Base-by-base conservation (phyloP, 2,888 invertebrate genomes). In the Copidosoma aretas region DNA sequence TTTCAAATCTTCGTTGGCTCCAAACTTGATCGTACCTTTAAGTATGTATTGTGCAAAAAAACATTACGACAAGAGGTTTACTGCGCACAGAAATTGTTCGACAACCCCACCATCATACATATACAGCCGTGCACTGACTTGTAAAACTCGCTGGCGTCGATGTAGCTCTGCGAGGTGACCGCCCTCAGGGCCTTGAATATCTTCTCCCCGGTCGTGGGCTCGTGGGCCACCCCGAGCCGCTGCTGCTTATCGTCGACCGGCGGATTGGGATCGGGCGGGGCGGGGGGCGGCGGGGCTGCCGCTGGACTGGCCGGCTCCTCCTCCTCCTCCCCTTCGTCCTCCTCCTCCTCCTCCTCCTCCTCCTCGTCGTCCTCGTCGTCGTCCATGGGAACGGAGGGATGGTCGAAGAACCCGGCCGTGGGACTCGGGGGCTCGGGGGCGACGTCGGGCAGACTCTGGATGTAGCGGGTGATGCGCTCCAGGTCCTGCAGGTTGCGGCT, bases 121-220 rank as follows among this genome's bases (percentile, higher is more conserved):
- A n/a, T n/a, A n/a, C n/a, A n/a, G n/a, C n/a, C n/a, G n/a, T n/a
- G n/a, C n/a, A n/a, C n/a, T n/a, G n/a, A n/a, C 83, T 83, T 83
- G 76, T 81, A 83, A 77, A 82, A 83, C 65, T 83, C 83, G 51
- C 82, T 80, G 15, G 82, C 81, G 53, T 83, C 82, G 70, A 83
- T 82, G 72, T 82, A 83, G 61, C 82, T 82, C 53, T 83, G 82
- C 12, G 82, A 79, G 1, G 81, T 80, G 39, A 81, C 80, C 32
- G 82, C 77, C 73, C 80, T 76, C 5, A 83, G 75, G 1, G 82
- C 81, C 62, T 79, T 82, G 65, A 83, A 83, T 67, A 83, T 83
- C 67, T 78, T 79, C 61, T 83, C 82, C 1, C 83, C 83, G 10
- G 83, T 83, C 3, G 82, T 83, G 8, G 62, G 54, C 2, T 60